Base-by-base conservation (phyloP, 1,140 invertebrate genomes). In the Phenacoccus solenopsis region DNA sequence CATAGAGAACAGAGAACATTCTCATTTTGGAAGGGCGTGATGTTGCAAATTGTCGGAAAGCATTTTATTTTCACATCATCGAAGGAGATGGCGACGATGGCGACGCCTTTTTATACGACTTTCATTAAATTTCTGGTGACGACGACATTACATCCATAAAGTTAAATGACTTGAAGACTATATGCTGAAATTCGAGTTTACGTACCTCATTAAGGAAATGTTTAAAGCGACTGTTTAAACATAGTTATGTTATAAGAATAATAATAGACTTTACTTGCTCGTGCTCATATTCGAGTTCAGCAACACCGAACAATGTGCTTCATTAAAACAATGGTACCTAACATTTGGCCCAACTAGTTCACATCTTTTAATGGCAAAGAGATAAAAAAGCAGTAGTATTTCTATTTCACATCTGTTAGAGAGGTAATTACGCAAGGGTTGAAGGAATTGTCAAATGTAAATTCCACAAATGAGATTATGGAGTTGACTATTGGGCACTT, bases 151-250 rank as follows among this genome's bases (percentile, higher is more conserved):
- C 38, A n/a, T 49, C 38, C 38, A 49, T 49, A 49, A 49, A 49
- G 38, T 49, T 49, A 49, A 49, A 49, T 49, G 38, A 49, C 38
- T 49, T 49, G 38, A 49, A 49, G 38, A 49, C 38, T n/a, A 49
- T 49, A n/a, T n/a, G n/a, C n/a, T n/a, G 38, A 49, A 49, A n/a
- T 13, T 13, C 4, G 13, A n/a, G 38, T n/a, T n/a, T 4, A 49
- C 12, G 5, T 49, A 49, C 38, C 12, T 49, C 38, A 49, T 49
- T 49, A 49, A 49, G 20, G 38, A 49, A 49, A 49, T 49, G 38
- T 49, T 49, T 49, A 49, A 16, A 49, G 38, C 38, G 38, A 49
- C 38, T n/a, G 38, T 9, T 49, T 49, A 49, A 49, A 49, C 38
- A 49, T 16, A 49, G 38, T 49, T 49, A 49, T 49, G 38, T n/a